Conservation (phyloP, 2,888 invertebrate genomes). For the Mesopsocus fuscifrons region DNA sequence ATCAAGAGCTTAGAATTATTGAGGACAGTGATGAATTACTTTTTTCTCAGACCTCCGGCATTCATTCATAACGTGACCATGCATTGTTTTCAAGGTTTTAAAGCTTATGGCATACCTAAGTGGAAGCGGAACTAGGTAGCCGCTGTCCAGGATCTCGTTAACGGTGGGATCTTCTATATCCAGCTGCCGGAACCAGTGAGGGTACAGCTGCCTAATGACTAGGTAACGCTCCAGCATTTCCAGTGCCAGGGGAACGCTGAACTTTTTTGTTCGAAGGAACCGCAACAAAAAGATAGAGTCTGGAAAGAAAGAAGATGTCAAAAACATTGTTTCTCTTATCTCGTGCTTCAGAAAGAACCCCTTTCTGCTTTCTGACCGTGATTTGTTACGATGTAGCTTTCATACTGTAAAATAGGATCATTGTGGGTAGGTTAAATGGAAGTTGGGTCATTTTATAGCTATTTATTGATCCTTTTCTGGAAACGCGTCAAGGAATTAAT, state of each 20-base stretch:
- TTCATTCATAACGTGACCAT: too few species aligned
- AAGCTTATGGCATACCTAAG: too few species aligned
- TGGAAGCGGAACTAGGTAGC: slow-evolving; percentile 53
- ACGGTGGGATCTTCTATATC: slow-evolving; percentile 62
- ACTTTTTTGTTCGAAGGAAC: slow-evolving; percentile 59
- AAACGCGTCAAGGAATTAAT: too few species aligned
- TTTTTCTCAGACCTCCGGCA: too few species aligned
- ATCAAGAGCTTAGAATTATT: too few species aligned
- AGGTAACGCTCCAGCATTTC: slow-evolving; percentile 74
- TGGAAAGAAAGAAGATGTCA: slow-evolving; percentile 19
- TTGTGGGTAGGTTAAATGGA: too few species aligned
- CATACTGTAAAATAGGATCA: too few species aligned
- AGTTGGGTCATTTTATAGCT: too few species aligned
- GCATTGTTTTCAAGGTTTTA: too few species aligned
- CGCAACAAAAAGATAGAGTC: slow-evolving; percentile 60
- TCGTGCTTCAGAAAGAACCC: too few species aligned
- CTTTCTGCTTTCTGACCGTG: background rate
- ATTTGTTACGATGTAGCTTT: background rate
- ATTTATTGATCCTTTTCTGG: too few species aligned
- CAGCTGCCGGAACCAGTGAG: slow-evolving; percentile 68
- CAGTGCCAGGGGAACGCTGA: slow-evolving; percentile 58
- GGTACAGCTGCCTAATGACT: slow-evolving; percentile 64
- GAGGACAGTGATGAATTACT: too few species aligned
- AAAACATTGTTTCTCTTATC: background rate
- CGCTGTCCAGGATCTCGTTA: slow-evolving; percentile 59